These are phyloP conservation scores for Xylota sylvarum DNA, from an alignment of 2,888 invertebrate species.

Conservation along the genomic window DNA sequence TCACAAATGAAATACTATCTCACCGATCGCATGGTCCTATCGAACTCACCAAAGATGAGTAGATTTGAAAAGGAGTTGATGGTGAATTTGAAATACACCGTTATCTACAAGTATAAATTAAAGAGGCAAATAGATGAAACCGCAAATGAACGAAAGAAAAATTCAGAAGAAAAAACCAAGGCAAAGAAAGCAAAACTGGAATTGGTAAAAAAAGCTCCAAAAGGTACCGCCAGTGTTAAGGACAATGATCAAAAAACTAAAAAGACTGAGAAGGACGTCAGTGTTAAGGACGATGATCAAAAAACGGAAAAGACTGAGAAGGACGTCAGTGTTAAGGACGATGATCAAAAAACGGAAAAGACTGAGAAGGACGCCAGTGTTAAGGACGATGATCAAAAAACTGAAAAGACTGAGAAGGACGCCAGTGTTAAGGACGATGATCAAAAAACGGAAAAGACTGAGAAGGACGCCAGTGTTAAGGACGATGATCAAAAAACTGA, in stretches of 20 bases:
- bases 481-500: too few species aligned
- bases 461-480: too few species aligned
- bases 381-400: too few species aligned
- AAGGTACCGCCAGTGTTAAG: neutral
- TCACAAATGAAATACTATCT: conserved; percentile 5
- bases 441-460: too few species aligned
- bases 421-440: too few species aligned
- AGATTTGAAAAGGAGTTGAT: conserved; percentile 6
- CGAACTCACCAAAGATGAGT: neutral
- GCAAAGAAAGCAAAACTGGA: neutral
- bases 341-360: too few species aligned
- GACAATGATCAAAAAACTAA: neutral
- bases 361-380: too few species aligned
- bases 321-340: too few species aligned
- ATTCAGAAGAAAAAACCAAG: neutral
- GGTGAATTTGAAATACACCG: neutral
- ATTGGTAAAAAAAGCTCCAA: neutral
- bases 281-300: too few species aligned
- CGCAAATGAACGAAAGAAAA: neutral
- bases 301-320: too few species aligned
- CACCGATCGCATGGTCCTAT: conserved; percentile 17
- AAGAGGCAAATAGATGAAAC: conserved; percentile 3
- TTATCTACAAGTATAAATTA: conserved; percentile 13
- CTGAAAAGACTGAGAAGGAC: too few species aligned
- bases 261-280: too few species aligned